Evolutionary conservation across 2,888 invertebrate genomes (phyloP).

Genomic region (Lasioglossum oenotherae): DNA sequence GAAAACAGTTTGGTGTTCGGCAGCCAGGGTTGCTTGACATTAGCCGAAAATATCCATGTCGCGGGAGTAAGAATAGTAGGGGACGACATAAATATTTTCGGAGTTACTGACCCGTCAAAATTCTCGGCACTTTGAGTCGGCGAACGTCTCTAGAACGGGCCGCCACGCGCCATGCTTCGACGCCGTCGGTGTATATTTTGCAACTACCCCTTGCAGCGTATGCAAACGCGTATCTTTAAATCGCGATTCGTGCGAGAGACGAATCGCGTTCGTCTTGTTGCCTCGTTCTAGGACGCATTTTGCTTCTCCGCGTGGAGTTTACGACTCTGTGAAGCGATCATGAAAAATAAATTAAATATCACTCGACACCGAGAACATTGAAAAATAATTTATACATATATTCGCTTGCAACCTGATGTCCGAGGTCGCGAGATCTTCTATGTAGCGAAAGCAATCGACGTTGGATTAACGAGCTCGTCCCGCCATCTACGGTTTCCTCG

Average conservation of each 20-base stretch:
- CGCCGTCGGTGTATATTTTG: neutral
- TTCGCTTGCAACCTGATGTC: neutral
- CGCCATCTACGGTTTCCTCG: neutral
- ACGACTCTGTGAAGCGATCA: neutral
- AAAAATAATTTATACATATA: neutral
- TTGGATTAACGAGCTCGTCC: neutral
- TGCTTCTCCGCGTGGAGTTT: neutral
- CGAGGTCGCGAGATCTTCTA: neutral
- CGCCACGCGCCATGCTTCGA: conserved; percentile 17
- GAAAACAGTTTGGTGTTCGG: conserved; percentile 54
- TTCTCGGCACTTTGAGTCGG: conserved; percentile 61
- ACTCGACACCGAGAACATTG: neutral
- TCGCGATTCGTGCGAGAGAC: neutral
- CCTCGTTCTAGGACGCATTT: neutral
- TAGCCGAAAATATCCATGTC: conserved; percentile 70
- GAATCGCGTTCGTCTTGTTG: neutral
- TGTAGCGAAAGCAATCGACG: neutral
- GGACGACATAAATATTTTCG: conserved; percentile 74
- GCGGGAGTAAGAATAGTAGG: conserved; percentile 71
- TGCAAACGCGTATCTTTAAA: neutral
- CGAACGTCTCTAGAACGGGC: conserved; percentile 16
- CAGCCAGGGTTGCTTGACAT: conserved; percentile 66
- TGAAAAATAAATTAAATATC: neutral
- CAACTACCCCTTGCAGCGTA: neutral
- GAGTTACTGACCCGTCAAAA: conserved; percentile 78